phyloP scores from a whole-genome alignment of 1,140 invertebrate species.

The Drosophila funebris region DNA sequence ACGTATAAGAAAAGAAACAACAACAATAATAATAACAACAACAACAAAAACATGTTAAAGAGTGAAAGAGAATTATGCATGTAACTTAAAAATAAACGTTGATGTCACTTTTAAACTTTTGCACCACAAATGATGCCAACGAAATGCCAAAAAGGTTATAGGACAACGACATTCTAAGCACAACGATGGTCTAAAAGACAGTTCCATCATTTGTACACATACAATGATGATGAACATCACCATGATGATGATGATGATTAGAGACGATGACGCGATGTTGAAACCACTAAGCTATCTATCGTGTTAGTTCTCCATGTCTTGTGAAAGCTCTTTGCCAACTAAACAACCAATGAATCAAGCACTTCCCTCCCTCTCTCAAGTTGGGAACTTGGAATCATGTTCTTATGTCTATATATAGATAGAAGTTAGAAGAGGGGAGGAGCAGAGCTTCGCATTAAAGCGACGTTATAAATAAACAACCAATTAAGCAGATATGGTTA shows the following conservation, averaged over 20 bases:
- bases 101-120: conserved; percentile 65
- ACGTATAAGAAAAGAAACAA: conserved; percentile 51
- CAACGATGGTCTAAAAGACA: conserved; percentile 4
- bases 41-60: conserved; percentile 13
- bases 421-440: background rate
- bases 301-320: conserved; percentile 32
- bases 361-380: conserved; percentile 18
- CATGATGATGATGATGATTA: background rate
- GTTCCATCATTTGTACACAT: background rate
- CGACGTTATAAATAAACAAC: conserved; percentile 55
- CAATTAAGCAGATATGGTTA: conserved; percentile 50
- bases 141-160: conserved; percentile 69
- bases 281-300: conserved; percentile 35
- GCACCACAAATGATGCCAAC: conserved; percentile 28
- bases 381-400: conserved; percentile 31
- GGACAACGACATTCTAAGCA: conserved; percentile 70
- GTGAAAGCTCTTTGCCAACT: conserved; percentile 55
- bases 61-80: conserved; percentile 40
- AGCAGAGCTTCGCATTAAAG: conserved; percentile 19
- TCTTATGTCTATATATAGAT: conserved; percentile 63
- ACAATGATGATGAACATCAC: background rate
- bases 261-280: conserved; percentile 23
- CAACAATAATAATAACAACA: conserved; percentile 36
- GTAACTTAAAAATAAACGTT: conserved; percentile 79
- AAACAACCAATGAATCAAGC: no score